Percentiles rank a stretch among this genome's conserved stretches.
phyloP scores from a whole-genome alignment of 2,797 vertebrate species.

The Discoglossus pictus region DNA sequence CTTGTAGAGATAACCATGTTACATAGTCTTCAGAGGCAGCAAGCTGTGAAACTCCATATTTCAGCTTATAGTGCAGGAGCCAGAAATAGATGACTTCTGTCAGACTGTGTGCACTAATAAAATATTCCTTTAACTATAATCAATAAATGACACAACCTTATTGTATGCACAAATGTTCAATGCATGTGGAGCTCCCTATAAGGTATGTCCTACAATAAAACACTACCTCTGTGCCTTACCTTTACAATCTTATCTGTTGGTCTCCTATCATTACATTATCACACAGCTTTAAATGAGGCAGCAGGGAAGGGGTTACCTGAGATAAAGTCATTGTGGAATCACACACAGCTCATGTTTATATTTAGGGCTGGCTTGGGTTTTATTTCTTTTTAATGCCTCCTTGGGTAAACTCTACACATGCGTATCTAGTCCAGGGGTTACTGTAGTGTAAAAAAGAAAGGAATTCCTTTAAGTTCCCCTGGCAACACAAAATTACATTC shows the following conservation, averaged over 20 bases:
- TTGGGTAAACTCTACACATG: constrained; percentile 3
- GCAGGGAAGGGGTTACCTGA: not conserved
- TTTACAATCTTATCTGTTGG: too few relatives aligned
- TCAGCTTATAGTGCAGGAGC: too few relatives aligned
- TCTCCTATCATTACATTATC: not conserved
- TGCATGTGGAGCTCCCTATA: too few relatives aligned
- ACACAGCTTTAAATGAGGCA: not conserved
- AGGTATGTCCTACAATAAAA: not conserved
- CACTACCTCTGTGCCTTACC: not conserved
- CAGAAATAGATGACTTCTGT: too few relatives aligned
- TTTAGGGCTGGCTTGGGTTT: constrained; percentile 12
- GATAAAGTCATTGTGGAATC: not conserved
- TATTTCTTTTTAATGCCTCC: constrained; percentile 1
- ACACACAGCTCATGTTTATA: constrained; percentile 6
- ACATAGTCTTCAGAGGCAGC: too few relatives aligned
- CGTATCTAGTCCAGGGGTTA: not conserved
- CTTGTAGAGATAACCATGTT: too few relatives aligned
- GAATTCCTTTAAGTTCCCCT: not conserved
- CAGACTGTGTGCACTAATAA: too few relatives aligned
- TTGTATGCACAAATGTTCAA: too few relatives aligned
- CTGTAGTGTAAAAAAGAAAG: not conserved
- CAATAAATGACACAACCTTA: too few relatives aligned
- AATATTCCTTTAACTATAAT: too few relatives aligned
- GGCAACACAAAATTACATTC: too few relatives aligned
- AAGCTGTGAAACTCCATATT: too few relatives aligned